Percentiles rank a stretch among this genome's conserved stretches.
Conservation (phyloP, 2,888 invertebrate genomes). For the Yponomeuta cagnagella region DNA sequence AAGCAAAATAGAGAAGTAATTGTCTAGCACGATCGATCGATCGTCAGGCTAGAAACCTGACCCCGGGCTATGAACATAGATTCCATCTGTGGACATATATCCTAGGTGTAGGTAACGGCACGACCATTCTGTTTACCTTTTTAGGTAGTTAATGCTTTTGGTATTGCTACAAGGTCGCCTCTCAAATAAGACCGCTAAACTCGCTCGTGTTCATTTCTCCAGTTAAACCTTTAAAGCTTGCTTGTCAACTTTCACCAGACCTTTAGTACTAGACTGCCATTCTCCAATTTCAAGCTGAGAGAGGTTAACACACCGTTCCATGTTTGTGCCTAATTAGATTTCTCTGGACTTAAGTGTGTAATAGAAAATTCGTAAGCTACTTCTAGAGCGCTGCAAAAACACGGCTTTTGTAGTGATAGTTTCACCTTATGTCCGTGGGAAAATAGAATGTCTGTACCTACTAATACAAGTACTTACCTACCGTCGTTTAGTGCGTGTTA, state of each 20-base stretch:
- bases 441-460: not conserved
- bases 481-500: not conserved
- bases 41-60: not conserved
- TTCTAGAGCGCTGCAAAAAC: not conserved
- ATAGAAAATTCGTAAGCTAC: not conserved
- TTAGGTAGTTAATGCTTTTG: not conserved
- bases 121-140: not conserved
- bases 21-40: not conserved
- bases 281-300: not conserved
- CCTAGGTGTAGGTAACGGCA: not conserved
- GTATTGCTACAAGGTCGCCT: not conserved
- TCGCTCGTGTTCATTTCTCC: not conserved
- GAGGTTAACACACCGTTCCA: not conserved
- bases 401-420: not conserved
- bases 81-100: not conserved
- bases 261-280: not conserved
- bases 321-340: not conserved
- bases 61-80: not conserved
- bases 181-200: not conserved
- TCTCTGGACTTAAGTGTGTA: not conserved
- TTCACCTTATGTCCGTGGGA: not conserved
- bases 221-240: not conserved
- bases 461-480: not conserved
- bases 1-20: not conserved
- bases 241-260: not conserved